phyloP scores from a whole-genome alignment of 2,888 invertebrate genomes.

The Apotomis betuletana region DNA sequence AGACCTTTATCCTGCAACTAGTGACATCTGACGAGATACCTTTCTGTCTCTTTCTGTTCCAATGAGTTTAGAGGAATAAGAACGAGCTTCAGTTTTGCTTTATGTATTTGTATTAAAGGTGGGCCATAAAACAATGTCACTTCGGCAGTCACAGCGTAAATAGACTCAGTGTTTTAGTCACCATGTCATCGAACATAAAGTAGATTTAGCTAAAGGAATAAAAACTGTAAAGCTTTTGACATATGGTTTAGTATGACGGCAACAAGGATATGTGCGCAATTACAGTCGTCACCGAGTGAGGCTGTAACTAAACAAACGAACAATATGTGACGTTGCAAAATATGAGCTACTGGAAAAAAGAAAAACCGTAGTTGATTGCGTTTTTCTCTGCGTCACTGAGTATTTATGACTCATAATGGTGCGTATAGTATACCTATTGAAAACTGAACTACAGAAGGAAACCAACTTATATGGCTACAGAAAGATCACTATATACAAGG shows the following conservation, averaged over 20 bases:
- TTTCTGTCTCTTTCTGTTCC: slow-evolving; percentile 25
- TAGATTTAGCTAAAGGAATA: slow-evolving; percentile 2
- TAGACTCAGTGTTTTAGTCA: slow-evolving; percentile 56
- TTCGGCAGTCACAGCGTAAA: slow-evolving; percentile 60
- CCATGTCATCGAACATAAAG: slow-evolving; percentile 54
- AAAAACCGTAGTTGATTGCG: slow-evolving; percentile 13
- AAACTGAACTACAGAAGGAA: neutral
- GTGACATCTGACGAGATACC: slow-evolving; percentile 19
- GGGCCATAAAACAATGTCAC: slow-evolving; percentile 57
- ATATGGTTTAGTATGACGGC: slow-evolving; percentile 18
- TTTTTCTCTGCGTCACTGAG: slow-evolving; percentile 12
- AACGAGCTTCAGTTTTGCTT: neutral
- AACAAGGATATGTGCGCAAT: slow-evolving; percentile 24
- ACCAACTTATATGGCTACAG: neutral
- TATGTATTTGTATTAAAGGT: slow-evolving; percentile 40
- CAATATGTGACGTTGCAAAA: slow-evolving; percentile 32
- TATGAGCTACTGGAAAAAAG: slow-evolving; percentile 11
- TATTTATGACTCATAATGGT: neutral
- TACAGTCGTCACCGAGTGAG: slow-evolving; percentile 24
- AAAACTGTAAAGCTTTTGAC: slow-evolving; percentile 15
- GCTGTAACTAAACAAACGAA: slow-evolving; percentile 11
- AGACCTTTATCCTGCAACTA: slow-evolving; percentile 31
- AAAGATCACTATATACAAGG: neutral
- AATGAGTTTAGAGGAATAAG: slow-evolving; percentile 1
- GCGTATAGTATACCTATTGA: neutral